A percentile compares a stretch with the other conserved stretches of the same genome.
Evolutionary conservation across 2,888 invertebrate species (phyloP).

Genomic region (Pristionchus arcanus): DNA sequence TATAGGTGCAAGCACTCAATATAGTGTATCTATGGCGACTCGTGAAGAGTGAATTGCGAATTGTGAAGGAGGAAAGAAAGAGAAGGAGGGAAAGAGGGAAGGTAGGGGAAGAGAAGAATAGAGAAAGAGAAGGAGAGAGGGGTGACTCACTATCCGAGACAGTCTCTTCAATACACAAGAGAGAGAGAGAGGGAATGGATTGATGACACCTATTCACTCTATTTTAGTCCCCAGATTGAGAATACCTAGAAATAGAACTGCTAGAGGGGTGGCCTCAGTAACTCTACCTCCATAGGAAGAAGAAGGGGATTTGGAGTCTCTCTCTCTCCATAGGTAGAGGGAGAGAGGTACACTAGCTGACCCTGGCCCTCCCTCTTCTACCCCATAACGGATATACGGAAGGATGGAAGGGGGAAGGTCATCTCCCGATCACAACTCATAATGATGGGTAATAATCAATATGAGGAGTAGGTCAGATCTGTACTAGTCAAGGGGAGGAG

Average conservation of each 20-base stretch:
- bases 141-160: slow-evolving; percentile 29
- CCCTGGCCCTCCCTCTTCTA: slow-evolving; percentile 7
- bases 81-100: background rate
- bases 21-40: slow-evolving; percentile 14
- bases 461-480: background rate
- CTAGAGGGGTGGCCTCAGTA: background rate
- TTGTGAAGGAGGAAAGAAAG: slow-evolving; percentile 10
- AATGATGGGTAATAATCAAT: slow-evolving; percentile 40
- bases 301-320: slow-evolving; percentile 36
- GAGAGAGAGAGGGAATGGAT: background rate
- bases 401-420: slow-evolving; percentile 26
- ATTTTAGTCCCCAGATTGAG: background rate
- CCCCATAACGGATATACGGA: slow-evolving; percentile 42
- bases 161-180: slow-evolving; percentile 42
- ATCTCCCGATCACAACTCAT: background rate
- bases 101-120: slow-evolving; percentile 31
- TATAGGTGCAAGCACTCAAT: background rate
- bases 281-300: slow-evolving; percentile 12
- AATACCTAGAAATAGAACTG: background rate
- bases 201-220: slow-evolving; percentile 27
- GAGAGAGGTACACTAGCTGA: slow-evolving; percentile 23
- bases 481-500: background rate
- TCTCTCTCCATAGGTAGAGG: slow-evolving; percentile 19
- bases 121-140: slow-evolving; percentile 12
- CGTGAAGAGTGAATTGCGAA: background rate